Evolutionary conservation across 1,140 invertebrate genomes (phyloP).

Genomic region (Temnothorax curvispinosus): DNA sequence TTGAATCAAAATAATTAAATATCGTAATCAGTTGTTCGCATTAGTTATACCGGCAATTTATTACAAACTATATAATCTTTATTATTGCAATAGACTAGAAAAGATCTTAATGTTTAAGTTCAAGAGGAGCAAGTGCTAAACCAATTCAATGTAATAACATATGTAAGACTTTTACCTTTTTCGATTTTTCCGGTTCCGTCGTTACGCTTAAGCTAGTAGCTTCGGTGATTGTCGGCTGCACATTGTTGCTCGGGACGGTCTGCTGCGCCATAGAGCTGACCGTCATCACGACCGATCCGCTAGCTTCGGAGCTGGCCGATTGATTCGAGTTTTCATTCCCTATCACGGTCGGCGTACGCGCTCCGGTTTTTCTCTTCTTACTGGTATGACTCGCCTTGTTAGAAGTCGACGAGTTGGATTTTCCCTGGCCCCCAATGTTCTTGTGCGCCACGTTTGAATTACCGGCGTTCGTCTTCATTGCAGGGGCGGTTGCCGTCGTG

Average conservation of each 20-base stretch:
- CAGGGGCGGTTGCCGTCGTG: neutral
- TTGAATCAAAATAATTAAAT: neutral
- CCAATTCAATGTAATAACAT: neutral
- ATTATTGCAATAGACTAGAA: neutral
- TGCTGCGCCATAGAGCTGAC: slow-evolving; percentile 71
- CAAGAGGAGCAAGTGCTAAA: neutral
- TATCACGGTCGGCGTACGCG: slow-evolving; percentile 81
- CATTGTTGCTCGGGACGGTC: slow-evolving; percentile 66
- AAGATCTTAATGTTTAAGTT: neutral
- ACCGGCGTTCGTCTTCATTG: slow-evolving; percentile 65
- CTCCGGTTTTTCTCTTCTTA: slow-evolving; percentile 82
- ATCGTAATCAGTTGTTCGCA: neutral
- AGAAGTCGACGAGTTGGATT: slow-evolving; percentile 72
- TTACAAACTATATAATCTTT: neutral
- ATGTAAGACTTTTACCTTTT: slow-evolving; percentile 71
- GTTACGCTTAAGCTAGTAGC: slow-evolving; percentile 78
- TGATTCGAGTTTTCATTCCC: slow-evolving; percentile 83
- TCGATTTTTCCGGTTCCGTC: slow-evolving; percentile 79
- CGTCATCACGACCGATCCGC: slow-evolving; percentile 77
- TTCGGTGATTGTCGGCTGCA: slow-evolving; percentile 79
- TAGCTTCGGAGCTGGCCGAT: slow-evolving; percentile 81
- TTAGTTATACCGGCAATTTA: neutral
- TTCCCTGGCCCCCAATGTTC: slow-evolving; percentile 69
- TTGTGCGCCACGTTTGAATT: slow-evolving; percentile 72
- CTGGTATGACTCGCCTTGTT: slow-evolving; percentile 78